Evolutionary conservation across 2,888 invertebrate species (phyloP).

Genomic region (Diplolepis rosae): DNA sequence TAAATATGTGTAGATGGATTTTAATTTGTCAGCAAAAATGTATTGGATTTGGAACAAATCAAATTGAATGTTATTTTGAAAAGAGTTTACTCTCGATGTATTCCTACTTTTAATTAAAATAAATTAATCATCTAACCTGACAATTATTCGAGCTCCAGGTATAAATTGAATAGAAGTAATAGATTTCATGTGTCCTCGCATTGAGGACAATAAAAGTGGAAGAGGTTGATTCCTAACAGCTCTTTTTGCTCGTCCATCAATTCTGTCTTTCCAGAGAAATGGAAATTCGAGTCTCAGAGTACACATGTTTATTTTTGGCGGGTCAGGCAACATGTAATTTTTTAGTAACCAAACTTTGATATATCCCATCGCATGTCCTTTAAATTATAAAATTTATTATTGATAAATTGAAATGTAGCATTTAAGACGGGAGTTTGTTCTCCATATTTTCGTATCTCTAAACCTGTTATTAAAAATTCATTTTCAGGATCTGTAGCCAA

Average conservation of each 20-base stretch:
- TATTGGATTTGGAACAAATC: too few relatives aligned
- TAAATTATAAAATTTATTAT: slow-evolving; percentile 13
- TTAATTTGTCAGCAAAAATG: too few relatives aligned
- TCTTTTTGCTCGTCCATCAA: slow-evolving; percentile 82
- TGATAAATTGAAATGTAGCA: background rate
- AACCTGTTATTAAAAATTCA: slow-evolving; percentile 83
- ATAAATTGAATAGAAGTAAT: slow-evolving; percentile 82
- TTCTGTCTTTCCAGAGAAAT: slow-evolving; percentile 81
- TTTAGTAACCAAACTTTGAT: slow-evolving; percentile 86
- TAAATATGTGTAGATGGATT: too few relatives aligned
- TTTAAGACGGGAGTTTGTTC: too few relatives aligned
- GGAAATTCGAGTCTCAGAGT: slow-evolving; percentile 81
- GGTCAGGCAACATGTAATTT: slow-evolving; percentile 77
- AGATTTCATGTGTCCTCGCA: slow-evolving; percentile 82
- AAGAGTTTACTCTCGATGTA: too few relatives aligned
- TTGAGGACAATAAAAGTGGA: slow-evolving; percentile 82
- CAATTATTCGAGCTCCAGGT: slow-evolving; percentile 79
- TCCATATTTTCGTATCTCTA: background rate
- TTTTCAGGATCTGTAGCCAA: slow-evolving; percentile 83
- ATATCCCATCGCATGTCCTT: slow-evolving; percentile 81
- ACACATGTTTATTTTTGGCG: slow-evolving; percentile 77
- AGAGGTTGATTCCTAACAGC: slow-evolving; percentile 77
- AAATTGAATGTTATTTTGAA: too few relatives aligned
- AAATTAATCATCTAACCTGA: slow-evolving; percentile 76
- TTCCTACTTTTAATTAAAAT: background rate